These are phyloP conservation scores for Passer domesticus DNA, from an alignment of 2,113 vertebrate species.

Conservation along the genomic window DNA sequence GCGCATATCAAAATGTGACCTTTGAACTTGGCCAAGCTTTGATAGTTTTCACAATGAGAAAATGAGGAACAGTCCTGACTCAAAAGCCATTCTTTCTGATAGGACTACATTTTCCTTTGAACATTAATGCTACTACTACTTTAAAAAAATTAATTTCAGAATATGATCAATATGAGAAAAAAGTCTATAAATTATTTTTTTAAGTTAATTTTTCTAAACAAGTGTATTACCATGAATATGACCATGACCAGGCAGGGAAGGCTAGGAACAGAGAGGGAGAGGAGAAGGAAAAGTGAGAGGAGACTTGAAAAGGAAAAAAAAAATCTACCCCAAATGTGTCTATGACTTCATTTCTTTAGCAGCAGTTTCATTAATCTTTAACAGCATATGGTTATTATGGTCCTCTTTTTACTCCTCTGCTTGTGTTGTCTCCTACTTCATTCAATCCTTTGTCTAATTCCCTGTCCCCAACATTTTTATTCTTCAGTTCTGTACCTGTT, in stretches of 20 bases:
- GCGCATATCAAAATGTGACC: not conserved
- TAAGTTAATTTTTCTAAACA: not conserved
- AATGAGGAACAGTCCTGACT: not conserved
- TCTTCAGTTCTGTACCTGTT: not conserved
- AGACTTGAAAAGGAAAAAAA: not conserved
- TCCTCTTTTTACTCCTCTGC: not conserved
- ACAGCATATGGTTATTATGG: not conserved
- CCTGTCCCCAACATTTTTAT: not conserved
- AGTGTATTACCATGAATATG: not conserved
- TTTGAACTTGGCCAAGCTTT: not conserved
- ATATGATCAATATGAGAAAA: not conserved
- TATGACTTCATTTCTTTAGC: not conserved
- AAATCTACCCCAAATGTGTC: not conserved
- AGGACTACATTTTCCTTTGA: not conserved
- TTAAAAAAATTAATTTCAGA: not conserved
- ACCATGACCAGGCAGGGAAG: not conserved
- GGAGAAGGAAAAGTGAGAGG: not conserved
- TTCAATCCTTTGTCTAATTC: not conserved
- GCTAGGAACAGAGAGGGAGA: not conserved
- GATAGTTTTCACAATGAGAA: not conserved
- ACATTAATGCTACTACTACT: not conserved
- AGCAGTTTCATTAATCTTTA: not conserved
- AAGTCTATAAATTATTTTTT: not conserved
- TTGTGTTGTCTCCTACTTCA: not conserved
- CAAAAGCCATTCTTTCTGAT: not conserved